Base-by-base conservation (phyloP, 2,113 vertebrate species). In the Melozone crissalis region DNA sequence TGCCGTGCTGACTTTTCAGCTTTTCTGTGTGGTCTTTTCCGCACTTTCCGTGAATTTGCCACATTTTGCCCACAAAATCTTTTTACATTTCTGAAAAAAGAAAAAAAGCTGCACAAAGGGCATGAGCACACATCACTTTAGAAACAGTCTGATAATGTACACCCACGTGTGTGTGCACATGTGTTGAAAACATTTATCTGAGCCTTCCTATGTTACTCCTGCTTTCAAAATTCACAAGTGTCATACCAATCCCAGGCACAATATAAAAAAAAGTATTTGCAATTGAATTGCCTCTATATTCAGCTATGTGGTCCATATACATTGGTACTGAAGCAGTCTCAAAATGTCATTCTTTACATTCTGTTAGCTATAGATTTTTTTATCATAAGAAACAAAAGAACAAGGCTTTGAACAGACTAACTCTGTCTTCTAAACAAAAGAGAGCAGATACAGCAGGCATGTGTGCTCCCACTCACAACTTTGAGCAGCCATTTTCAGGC, bases 141-240 rank as follows among this genome's bases (percentile, higher is more conserved):
- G 27, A 76, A 52, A n/a, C 12, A 20, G 14, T 51, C 30, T 63
- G 39, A 41, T 39, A 41, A 49, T 52, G 16, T 7, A 20, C 4
- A 2, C 84, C 18, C 7, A 3, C 0, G 0, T 43, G 30, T 41
- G 6, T 11, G 26, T 5, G 14, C 3, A 1, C 17, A 5, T 10
- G 30, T 69, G 41, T 26, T 84, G 71, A 84, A 84, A 90, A 55
- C 2, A 15, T 71, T 71, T 61, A 19, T 89, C 30, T 46, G 66
- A 63, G 23, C 33, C 24, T 69, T 89, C 20, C 61, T 81, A 8
- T 39, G 52, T 49, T n/a, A 58, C 13, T 67, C 13, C 27, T 81
- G 17, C 37, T 90, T 87, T 55, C 43, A 63, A 74, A 88, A 61
- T 63, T 86, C 65, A 35, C 44, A 62, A 65, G n/a, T 35, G 24